phyloP scores from a whole-genome alignment of 2,888 invertebrate species.

The Nymphalis urticae region DNA sequence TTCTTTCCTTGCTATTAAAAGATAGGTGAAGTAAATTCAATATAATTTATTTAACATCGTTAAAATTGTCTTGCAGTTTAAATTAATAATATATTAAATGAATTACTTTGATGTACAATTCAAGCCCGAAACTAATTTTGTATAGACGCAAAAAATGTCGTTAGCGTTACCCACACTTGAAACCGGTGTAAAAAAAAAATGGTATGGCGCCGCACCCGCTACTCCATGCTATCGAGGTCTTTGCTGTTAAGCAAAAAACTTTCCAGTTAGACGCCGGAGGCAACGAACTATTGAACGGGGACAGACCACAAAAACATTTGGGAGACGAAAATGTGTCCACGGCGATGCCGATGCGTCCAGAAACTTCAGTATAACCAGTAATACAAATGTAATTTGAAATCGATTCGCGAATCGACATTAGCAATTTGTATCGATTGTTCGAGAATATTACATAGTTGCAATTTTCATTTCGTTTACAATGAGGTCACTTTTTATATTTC shows the following conservation, averaged over 20 bases:
- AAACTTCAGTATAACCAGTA: constrained; percentile 26
- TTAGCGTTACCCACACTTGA: constrained; percentile 46
- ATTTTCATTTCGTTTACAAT: neutral
- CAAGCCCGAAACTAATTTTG: constrained; percentile 48
- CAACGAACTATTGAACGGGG: constrained; percentile 66
- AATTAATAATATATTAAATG: constrained; percentile 29
- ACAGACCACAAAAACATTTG: constrained; percentile 61
- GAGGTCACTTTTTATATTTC: neutral
- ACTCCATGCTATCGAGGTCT: constrained; percentile 47
- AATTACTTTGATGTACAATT: constrained; percentile 44
- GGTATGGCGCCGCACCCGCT: constrained; percentile 30
- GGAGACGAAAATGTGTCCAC: constrained; percentile 39
- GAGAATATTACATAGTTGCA: neutral
- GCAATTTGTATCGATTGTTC: neutral
- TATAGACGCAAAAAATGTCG: constrained; percentile 51
- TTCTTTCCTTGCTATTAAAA: neutral
- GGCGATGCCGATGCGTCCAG: constrained; percentile 34
- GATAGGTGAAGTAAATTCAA: neutral
- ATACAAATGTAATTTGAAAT: neutral
- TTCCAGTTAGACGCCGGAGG: constrained; percentile 69
- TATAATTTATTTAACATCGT: neutral
- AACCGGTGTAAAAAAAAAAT: constrained; percentile 41
- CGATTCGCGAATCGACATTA: neutral
- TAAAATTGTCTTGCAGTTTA: neutral
- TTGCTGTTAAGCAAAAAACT: constrained; percentile 55